phyloP scores from a whole-genome alignment of 2,797 vertebrate genomes.

The Melanotaenia parkinsoni region DNA sequence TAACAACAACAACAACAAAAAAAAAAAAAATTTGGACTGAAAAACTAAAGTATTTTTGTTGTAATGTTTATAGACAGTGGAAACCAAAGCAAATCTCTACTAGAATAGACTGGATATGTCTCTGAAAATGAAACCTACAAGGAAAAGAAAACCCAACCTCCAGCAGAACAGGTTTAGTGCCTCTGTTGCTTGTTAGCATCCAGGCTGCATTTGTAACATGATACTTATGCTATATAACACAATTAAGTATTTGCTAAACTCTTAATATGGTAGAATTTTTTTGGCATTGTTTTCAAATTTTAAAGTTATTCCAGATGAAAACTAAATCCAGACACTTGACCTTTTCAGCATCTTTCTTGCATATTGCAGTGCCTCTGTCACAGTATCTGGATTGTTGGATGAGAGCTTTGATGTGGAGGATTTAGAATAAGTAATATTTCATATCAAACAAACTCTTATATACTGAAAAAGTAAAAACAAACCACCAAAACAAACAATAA shows the following conservation, averaged over 20 bases:
- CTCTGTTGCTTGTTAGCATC: not conserved
- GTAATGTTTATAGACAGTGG: not conserved
- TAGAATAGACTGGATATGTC: not conserved
- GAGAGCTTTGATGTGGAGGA: not conserved
- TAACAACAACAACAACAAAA: not conserved
- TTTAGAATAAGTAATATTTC: not conserved
- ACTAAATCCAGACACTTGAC: not conserved
- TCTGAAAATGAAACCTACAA: too few species aligned
- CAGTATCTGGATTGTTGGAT: not conserved
- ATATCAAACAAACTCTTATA: not conserved
- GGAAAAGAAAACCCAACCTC: too few species aligned
- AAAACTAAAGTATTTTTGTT: not conserved
- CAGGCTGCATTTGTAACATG: not conserved
- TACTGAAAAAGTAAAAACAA: not conserved
- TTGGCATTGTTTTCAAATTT: not conserved
- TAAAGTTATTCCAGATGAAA: not conserved
- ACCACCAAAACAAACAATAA: not conserved
- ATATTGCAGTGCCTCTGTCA: not conserved
- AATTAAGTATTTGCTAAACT: not conserved
- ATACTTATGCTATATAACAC: not conserved
- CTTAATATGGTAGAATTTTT: not conserved
- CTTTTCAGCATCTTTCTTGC: not conserved
- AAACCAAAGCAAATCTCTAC: not conserved
- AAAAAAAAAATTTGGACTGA: not conserved
- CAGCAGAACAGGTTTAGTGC: not conserved